Base-by-base conservation (phyloP, 2,797 vertebrate species). In the Leptoclinus maculatus region DNA sequence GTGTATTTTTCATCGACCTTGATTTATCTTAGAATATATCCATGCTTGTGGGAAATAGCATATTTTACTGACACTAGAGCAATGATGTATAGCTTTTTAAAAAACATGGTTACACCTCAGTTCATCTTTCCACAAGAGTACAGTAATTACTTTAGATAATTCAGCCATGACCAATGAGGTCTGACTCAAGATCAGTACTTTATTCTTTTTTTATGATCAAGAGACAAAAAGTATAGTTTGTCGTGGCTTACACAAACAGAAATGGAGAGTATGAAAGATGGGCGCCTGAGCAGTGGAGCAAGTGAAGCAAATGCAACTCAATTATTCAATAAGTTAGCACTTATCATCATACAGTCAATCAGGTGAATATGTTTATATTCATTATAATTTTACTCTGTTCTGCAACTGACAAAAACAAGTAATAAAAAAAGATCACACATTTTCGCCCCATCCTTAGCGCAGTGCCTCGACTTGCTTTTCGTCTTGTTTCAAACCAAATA, bases 81-180 rank as follows among this genome's bases (percentile, higher is more conserved):
- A 54, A 36, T 45, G 38, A 1, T 17, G 3, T 38, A 54, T 19
- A 39, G 39, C 72, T 39, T 64, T 12, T 45, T 41, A 29, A 32
- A 19, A 56, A 47, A 34, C 39, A 67, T 13, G 27, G 29, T 36
- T 62, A 62, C 11, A 39, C 29, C 14, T 63, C 14, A 74, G 6
- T 64, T 73, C 49, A 23, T 75, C 56, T 72, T 56, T 63, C 21
- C 23, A 66, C 32, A 21, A 13, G 2, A 63, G 34, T 10, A 39
- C 29, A 71, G 56, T 59, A 21, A 79, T 70, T 76, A 58, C 63
- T 45, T 68, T 7, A 60, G 8, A 32, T 74, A 39, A 29, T 59
- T 43, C 66, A 77, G 47, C 59, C 39, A 13, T 63, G 45, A 74
- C 23, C 64, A 56, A 54, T 69, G 29, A 76, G 53, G n/a, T 51